These are phyloP conservation scores for Molossus alvarezi DNA, from an alignment of 2,797 vertebrate genomes.

Conservation along the genomic window DNA sequence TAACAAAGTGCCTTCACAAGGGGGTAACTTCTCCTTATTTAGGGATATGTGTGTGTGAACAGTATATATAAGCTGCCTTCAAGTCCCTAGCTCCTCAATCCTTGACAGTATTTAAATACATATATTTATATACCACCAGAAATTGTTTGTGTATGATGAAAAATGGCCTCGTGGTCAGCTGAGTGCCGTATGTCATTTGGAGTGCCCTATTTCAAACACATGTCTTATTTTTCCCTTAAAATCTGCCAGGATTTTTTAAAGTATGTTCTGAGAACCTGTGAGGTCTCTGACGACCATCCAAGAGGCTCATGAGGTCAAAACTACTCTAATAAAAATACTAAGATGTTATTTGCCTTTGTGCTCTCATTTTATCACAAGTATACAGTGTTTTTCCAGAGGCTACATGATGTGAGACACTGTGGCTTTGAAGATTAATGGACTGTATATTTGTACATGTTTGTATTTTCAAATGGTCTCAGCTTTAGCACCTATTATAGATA, in stretches of 20 bases:
- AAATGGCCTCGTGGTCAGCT: not conserved
- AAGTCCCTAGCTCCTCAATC: not conserved
- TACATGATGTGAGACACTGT: not conserved
- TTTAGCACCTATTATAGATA: not conserved
- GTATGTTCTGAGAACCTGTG: not conserved
- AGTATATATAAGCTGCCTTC: not conserved
- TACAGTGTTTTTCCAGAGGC: not conserved
- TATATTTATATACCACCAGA: not conserved
- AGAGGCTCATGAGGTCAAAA: not conserved
- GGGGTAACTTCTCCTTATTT: not conserved
- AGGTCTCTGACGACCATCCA: not conserved
- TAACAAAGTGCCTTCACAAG: not conserved
- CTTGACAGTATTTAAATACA: not conserved
- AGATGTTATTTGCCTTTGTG: not conserved
- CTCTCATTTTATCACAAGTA: not conserved
- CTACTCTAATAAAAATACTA: not conserved
- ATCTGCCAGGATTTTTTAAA: not conserved
- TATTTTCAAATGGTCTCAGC: not conserved
- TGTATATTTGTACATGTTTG: not conserved
- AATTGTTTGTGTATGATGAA: not conserved
- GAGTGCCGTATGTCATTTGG: not conserved
- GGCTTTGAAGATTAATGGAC: not conserved
- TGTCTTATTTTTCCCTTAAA: slow-evolving; percentile 32
- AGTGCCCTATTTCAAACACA: not conserved
- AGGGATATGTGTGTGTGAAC: not conserved